Conservation (phyloP, 2,888 invertebrate species). For the Folsomia manolachei region DNA sequence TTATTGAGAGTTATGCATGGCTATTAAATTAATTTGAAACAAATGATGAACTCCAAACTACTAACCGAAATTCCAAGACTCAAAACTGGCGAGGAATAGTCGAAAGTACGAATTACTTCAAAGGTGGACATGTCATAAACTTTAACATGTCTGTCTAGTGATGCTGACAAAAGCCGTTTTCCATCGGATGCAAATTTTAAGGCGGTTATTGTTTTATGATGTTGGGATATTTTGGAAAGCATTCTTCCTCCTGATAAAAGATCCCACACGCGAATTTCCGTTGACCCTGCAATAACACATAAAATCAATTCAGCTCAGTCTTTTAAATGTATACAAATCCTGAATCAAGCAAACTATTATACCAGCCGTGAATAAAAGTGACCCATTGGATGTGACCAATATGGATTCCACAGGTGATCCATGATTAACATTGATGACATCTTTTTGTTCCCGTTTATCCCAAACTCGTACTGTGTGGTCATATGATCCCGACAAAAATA, state of each 20-base stretch:
- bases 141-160: conserved; percentile 89
- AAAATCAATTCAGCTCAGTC: too few relatives aligned
- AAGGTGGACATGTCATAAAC: conserved; percentile 84
- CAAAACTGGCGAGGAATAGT: conserved; percentile 85
- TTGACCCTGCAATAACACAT: too few relatives aligned
- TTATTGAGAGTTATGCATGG: not conserved
- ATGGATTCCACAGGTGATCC: conserved; percentile 86
- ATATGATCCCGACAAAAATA: conserved; percentile 81
- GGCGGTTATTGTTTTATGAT: conserved; percentile 93
- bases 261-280: conserved; percentile 91
- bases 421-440: conserved; percentile 74
- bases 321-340: not conserved
- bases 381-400: conserved; percentile 82
- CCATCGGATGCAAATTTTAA: conserved; percentile 77
- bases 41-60: not conserved
- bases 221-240: conserved; percentile 78
- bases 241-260: conserved; percentile 80
- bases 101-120: conserved; percentile 80
- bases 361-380: conserved; percentile 85
- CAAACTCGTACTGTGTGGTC: conserved; percentile 84
- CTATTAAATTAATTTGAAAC: not conserved
- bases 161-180: conserved; percentile 79
- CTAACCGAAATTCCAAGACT: conserved; percentile 63
- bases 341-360: too few relatives aligned
- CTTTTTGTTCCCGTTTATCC: conserved; percentile 71